Evolutionary conservation across 1,140 invertebrate species (phyloP), one percentile per base, ranked within the genome.

Genomic region (Pissodes strobi): DNA sequence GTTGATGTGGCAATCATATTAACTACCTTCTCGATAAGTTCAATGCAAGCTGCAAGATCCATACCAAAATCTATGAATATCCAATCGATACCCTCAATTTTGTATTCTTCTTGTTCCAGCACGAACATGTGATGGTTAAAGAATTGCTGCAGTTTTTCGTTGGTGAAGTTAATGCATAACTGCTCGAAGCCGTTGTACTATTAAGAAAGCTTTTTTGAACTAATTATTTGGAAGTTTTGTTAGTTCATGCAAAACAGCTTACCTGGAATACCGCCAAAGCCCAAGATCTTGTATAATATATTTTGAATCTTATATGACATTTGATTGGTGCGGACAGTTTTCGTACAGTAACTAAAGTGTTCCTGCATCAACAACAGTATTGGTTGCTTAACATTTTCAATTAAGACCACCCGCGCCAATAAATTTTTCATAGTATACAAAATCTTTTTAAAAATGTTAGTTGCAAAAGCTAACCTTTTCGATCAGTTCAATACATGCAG

Each of bases 101-200:
- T 94, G 86, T 97, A 97, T 78, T 97, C 94, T 83, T 95, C 92
- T 89, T 95, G 93, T 83, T 97, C 94, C 78, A 96, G 86, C 69
- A 96, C 93, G 82, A 97, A 96, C 94, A 96, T 97, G 87, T 95
- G 92, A 82, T 96, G 93, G 83, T 96, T 96, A 88, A 96, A 96
- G 86, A 96, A 96, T 83, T 96, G 93, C 84, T 97, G 94, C 67
- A 96, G 86, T 83, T 95, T 93, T 81, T 97, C 94, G 81, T 97
- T 97, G 80, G 94, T 95, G 83, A 96, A 96, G 87, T 97, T 97
- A 88, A 98, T 98, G 85, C 95, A 91, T 80, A 98, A 86, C 86
- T 98, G 95, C 82, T 98, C 95, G 83, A 97, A 98, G 77, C 93
- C 93, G 85, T 98, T 98, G 84, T 84, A 93, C 91, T 93, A 84